These are phyloP conservation scores for Ptilonorhynchus violaceus DNA, from an alignment of 2,113 vertebrate species.

Conservation along the genomic window DNA sequence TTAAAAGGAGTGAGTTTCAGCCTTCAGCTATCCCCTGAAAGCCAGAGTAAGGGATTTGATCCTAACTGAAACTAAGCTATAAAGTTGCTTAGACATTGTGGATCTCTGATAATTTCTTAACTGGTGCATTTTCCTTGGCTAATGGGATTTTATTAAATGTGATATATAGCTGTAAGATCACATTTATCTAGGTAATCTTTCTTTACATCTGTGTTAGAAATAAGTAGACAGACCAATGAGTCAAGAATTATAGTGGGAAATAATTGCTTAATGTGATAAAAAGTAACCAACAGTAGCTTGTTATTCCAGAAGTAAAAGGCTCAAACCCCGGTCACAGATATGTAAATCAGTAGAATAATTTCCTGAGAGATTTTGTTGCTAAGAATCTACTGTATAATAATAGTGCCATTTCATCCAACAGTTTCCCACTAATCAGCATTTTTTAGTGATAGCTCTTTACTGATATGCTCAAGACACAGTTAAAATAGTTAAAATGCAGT, in stretches of 20 bases:
- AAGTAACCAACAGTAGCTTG: not conserved
- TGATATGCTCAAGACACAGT: not conserved
- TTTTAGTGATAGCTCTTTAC: not conserved
- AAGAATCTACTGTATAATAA: not conserved
- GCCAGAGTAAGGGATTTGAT: not conserved
- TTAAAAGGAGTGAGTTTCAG: not conserved
- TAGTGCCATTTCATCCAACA: not conserved
- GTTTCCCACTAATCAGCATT: not conserved
- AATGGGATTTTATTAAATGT: constrained; percentile 16
- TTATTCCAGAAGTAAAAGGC: not conserved
- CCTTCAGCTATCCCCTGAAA: not conserved
- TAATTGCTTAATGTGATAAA: not conserved
- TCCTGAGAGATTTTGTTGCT: not conserved
- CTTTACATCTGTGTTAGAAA: constrained; percentile 16
- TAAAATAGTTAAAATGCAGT: not conserved
- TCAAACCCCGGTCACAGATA: not conserved
- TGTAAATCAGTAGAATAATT: not conserved
- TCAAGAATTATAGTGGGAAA: not conserved
- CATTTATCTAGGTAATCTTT: constrained; percentile 7
- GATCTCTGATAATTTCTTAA: constrained; percentile 28
- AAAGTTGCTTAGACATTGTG: not conserved
- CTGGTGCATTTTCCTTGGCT: constrained; percentile 21
- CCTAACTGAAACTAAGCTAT: not conserved
- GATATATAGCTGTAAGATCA: constrained; percentile 16
- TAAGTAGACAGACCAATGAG: not conserved